These are phyloP conservation scores for Acipenser oxyrinchus DNA, from an alignment of 2,797 vertebrate genomes.

Conservation along the genomic window DNA sequence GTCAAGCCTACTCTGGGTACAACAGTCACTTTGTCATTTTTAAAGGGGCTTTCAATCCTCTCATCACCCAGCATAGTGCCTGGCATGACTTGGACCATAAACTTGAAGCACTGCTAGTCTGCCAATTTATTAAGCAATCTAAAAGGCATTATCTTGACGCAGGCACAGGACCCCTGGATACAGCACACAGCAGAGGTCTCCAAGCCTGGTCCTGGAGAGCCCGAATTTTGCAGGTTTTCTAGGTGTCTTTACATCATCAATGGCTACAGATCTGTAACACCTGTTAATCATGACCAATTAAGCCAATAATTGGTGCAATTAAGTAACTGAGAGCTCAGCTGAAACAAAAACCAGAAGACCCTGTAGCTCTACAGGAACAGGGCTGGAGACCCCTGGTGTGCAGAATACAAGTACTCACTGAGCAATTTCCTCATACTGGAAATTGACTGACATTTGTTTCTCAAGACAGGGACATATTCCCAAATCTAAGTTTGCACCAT, in stretches of 20 bases:
- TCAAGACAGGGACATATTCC: too few relatives aligned
- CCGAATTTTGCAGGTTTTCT: too few relatives aligned
- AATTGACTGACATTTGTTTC: not conserved
- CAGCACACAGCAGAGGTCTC: not conserved
- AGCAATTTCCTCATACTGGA: not conserved
- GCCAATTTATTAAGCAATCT: not conserved
- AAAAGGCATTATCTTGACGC: not conserved
- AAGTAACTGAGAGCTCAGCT: too few relatives aligned
- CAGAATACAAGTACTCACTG: not conserved
- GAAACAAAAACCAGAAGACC: too few relatives aligned
- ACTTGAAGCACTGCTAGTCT: not conserved
- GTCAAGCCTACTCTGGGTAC: slow-evolving; percentile 71
- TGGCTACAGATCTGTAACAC: too few relatives aligned
- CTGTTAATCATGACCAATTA: too few relatives aligned
- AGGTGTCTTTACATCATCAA: too few relatives aligned
- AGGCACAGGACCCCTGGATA: not conserved
- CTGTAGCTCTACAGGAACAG: too few relatives aligned
- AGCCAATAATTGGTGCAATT: too few relatives aligned
- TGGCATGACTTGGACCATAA: slow-evolving; percentile 6
- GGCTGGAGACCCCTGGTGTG: too few relatives aligned
- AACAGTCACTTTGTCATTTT: slow-evolving; percentile 65
- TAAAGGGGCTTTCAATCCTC: slow-evolving; percentile 65
- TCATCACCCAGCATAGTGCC: slow-evolving; percentile 24
- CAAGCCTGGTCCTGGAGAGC: too few relatives aligned
- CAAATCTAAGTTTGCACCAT: too few relatives aligned